Percentiles rank a stretch among this genome's conserved stretches.
Evolutionary conservation across 1,140 invertebrate species (phyloP).

Genomic region (Caenorhabditis brenneri): DNA sequence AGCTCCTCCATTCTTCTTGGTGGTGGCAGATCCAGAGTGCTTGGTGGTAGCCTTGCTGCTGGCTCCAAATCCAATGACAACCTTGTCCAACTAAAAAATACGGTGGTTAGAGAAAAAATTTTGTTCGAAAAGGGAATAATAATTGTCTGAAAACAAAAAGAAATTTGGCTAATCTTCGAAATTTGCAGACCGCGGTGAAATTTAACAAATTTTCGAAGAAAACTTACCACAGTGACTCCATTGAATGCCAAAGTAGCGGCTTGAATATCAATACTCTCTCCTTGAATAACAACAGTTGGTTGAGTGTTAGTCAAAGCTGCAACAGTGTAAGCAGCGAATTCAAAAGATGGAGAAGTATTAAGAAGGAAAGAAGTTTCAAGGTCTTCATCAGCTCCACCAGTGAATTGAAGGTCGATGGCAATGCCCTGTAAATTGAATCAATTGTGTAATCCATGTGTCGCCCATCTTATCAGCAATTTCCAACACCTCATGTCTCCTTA

Average conservation of each 20-base stretch:
- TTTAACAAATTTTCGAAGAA: not conserved
- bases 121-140: no score
- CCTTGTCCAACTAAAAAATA: conserved; percentile 32
- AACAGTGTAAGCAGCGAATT: conserved; percentile 53
- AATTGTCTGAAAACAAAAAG: not conserved
- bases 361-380: conserved; percentile 51
- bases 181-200: no score
- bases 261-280: conserved; percentile 44
- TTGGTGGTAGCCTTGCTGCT: conserved; percentile 14
- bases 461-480: conserved; percentile 13
- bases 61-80: conserved; percentile 28
- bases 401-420: conserved; percentile 55
- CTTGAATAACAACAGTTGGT: conserved; percentile 35
- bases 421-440: conserved; percentile 45
- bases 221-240: conserved; percentile 24
- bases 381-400: conserved; percentile 43
- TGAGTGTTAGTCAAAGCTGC: conserved; percentile 46
- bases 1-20: conserved; percentile 28
- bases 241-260: not conserved
- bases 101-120: not conserved
- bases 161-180: no score
- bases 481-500: not conserved
- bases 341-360: conserved; percentile 51
- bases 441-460: not conserved
- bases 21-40: conserved; percentile 15